Evolutionary conservation across 2,113 vertebrate genomes (phyloP).

Genomic region (Oxyruncus cristatus): DNA sequence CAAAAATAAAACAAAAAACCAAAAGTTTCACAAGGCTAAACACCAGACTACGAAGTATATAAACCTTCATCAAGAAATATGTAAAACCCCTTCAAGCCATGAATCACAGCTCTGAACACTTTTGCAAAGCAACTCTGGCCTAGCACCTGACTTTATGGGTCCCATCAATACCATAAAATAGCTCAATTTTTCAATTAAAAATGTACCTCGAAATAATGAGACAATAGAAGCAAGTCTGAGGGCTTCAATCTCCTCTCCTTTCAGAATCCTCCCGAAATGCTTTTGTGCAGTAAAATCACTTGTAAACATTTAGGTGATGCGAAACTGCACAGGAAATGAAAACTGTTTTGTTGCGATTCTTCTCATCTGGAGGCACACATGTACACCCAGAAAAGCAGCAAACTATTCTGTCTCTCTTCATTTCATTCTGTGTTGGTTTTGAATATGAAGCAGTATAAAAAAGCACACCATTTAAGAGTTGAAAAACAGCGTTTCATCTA

Average conservation of each 20-base stretch:
- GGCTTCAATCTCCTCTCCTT: neutral
- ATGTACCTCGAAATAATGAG: neutral
- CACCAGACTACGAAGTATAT: neutral
- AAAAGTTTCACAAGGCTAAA: neutral
- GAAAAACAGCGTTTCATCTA: neutral
- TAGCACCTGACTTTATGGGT: neutral
- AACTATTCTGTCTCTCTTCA: neutral
- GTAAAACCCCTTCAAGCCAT: neutral
- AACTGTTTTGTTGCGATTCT: neutral
- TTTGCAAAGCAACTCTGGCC: neutral
- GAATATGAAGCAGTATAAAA: neutral
- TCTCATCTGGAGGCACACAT: neutral
- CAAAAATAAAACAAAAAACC: neutral
- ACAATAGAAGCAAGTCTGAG: neutral
- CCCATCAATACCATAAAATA: neutral
- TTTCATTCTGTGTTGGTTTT: neutral
- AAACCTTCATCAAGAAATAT: neutral
- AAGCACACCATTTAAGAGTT: neutral
- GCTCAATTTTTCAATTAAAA: neutral
- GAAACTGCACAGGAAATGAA: neutral
- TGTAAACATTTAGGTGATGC: neutral
- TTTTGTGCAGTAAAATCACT: neutral
- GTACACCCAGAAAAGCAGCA: neutral
- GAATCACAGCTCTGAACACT: neutral
- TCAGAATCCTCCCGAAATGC: neutral